These are phyloP conservation scores for Astreopora myriophthalma DNA, from an alignment of 64 coral and sea anemone genomes.

Conservation along the genomic window DNA sequence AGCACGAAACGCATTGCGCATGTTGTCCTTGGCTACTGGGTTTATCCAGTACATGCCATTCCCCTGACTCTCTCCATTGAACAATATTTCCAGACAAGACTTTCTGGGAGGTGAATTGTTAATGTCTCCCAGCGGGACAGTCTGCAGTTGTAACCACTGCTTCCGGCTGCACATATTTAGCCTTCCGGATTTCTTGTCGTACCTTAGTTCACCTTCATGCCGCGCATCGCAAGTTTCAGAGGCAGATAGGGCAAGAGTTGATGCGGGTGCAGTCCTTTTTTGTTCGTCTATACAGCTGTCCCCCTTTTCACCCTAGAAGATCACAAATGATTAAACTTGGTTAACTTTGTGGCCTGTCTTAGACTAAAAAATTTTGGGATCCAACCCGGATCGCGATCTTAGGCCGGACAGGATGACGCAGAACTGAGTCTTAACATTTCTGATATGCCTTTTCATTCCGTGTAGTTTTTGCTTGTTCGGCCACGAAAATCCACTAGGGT, in stretches of 20 bases:
- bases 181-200: conserved; percentile 24
- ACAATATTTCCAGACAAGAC: conserved; percentile 91
- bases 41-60: conserved; percentile 99
- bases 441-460: no score
- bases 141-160: conserved; percentile 69
- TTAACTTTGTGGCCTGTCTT: no score
- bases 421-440: no score
- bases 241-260: neutral
- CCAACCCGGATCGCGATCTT: no score
- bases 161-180: conserved; percentile 62
- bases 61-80: conserved; percentile 85
- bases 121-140: conserved; percentile 19
- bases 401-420: no score
- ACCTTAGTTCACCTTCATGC: conserved; percentile 71
- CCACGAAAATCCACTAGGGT: no score
- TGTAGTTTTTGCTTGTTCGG: no score
- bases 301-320: conserved; percentile 80
- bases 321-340: neutral
- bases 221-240: conserved; percentile 54
- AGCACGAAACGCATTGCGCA: conserved; percentile 79
- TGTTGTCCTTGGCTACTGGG: conserved; percentile 60
- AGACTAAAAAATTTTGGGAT: no score
- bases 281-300: conserved; percentile 65
- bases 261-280: neutral
- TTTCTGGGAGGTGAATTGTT: conserved; percentile 61